phyloP scores from a whole-genome alignment of 2,113 vertebrate genomes.

The Dolichotis patagonum region DNA sequence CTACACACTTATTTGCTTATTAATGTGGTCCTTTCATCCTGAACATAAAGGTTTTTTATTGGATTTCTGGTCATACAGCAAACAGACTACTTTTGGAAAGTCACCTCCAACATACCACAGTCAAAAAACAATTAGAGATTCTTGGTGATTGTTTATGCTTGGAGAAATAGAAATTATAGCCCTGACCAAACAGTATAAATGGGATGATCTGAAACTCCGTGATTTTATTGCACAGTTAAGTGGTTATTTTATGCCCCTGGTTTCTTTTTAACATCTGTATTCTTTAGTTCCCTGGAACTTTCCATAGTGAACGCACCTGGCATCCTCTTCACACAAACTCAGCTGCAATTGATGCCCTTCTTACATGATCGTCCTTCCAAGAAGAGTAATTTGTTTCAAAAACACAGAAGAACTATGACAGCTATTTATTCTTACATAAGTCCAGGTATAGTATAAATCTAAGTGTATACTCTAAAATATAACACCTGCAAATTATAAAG shows the following conservation, averaged over 20 bases:
- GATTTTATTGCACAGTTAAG: neutral
- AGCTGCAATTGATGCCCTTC: neutral
- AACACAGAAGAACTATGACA: neutral
- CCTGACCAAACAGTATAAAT: neutral
- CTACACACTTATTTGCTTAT: neutral
- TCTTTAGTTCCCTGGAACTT: neutral
- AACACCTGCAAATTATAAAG: neutral
- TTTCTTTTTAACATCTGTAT: neutral
- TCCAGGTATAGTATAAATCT: neutral
- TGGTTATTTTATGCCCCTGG: neutral
- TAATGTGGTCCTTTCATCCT: neutral
- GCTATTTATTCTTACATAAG: neutral
- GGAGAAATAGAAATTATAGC: neutral
- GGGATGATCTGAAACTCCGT: neutral
- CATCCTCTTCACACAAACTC: neutral
- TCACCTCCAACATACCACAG: neutral
- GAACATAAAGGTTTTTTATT: neutral
- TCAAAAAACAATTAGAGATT: neutral
- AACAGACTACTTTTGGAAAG: neutral
- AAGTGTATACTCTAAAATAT: neutral
- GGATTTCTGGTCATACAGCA: neutral
- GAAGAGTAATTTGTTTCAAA: neutral
- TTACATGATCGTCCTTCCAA: neutral
- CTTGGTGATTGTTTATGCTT: neutral
- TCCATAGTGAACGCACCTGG: neutral